Evolutionary conservation across 1,140 invertebrate species (phyloP), one percentile per base, ranked within the genome.

Genomic region (Cydia splendana): DNA sequence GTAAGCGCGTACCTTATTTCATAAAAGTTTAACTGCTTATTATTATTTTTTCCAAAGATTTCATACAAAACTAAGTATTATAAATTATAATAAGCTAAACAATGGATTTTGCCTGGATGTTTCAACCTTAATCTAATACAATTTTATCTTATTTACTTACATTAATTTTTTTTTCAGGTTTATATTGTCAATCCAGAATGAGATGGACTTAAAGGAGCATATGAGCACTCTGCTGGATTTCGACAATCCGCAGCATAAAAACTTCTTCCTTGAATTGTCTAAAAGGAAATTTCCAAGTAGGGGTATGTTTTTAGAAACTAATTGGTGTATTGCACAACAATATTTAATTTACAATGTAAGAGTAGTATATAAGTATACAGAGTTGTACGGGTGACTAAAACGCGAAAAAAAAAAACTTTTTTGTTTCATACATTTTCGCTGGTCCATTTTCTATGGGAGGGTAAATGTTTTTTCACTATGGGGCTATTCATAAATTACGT

Each of bases 121-220:
- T n/a, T n/a, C n/a, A n/a, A n/a, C n/a, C n/a, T n/a, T n/a, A n/a
- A 24, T 9, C 57, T 24, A 24, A 18, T 62, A 24, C 9, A 24
- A 10, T 12, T n/a, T 62, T 62, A 62, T 10, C 57, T n/a, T 20
- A 65, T 67, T 38, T 12, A 76, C 34, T 2, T n/a, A n/a, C n/a
- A n/a, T n/a, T n/a, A 28, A 30, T 75, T 81, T 77, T 75, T 74
- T 75, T 88, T 94, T 77, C 83, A 95, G 96, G 74, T 95, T 94
- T 84, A 94, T 97, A 18, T 79, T 95, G 77, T 91, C 94, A 65
- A 96, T 97, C 74, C 92, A 95, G 83, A 94, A 95, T 86, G 94
- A 95, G 79, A 89, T 91, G 75, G 96, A 96, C 84, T 93, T 96
- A 18, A 95, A 96, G 78, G 95, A 95, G 65, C 96, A 96, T 82